Base-by-base conservation (phyloP, 2,113 vertebrate genomes). In the Xyliphius kryptos region DNA sequence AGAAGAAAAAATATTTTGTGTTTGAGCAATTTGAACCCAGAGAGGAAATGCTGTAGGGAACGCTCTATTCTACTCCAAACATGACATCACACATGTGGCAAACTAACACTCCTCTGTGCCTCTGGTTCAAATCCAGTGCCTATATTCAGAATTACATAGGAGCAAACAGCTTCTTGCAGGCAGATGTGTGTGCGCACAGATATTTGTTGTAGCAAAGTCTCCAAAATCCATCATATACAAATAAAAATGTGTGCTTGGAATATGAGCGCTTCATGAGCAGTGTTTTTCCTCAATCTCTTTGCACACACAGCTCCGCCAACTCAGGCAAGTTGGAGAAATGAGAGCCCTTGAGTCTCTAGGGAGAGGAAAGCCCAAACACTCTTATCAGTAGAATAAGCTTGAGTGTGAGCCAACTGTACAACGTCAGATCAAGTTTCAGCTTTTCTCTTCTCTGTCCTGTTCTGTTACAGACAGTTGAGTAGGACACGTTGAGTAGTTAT, bases 351-450 rank as follows among this genome's bases (percentile, higher is more conserved):
- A 7, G 48, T 69, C 72, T 75, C 73, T 72, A 69, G 38, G 61
- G 48, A 69, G 68, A 75, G 74, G 69, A 67, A 78, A 77, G 55
- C 60, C 71, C 74, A 69, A 76, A 75, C 73, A 22, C 59, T 55
- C 63, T 77, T 74, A 82, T 85, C 76, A 71, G 51, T 9, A 60
- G 70, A 55, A 55, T 73, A 72, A 63, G 63, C 68, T 51, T 71
- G 15, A 17, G 36, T 52, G 3, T 16, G 65, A 66, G 67, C 77
- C 68, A 75, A 54, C 67, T 66, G 37, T 46, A 46, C 54, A 63
- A 46, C 68, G 59, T 69, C 69, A 74, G 73, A 69, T 67, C 38
- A 37, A 54, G 26, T 69, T 71, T 67, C 65, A 22, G 15, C 37
- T 54, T 16, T 66, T 43, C 48, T 50, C n/a, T 17, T 1, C 17